Base-by-base conservation (phyloP, 2,113 vertebrate species). In the Perognathus longimembris region DNA sequence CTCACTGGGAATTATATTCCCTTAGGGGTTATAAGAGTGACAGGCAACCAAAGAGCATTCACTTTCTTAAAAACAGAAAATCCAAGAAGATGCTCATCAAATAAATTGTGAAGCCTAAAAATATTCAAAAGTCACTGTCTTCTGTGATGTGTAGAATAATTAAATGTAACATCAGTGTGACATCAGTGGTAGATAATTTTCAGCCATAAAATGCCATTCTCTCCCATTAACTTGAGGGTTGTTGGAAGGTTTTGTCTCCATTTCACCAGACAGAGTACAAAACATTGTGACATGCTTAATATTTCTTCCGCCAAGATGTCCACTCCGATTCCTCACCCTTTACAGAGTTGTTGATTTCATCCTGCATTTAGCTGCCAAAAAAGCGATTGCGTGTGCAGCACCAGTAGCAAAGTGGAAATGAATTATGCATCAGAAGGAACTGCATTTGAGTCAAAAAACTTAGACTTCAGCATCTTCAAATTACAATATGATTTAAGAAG, bases 201-300 rank as follows among this genome's bases (percentile, higher is more conserved):
- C 94, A 97, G 95, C 84, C 40, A 75, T 96, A 97, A 97, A 98
- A 97, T 97, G 97, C 93, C 97, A 98, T 97, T 97, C 89, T 95
- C 94, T 97, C 83, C n/a, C 94, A 97, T 97, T 98, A 97, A 98
- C 96, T 94, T 95, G 95, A 97, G 93, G 69, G 59, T 95, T 97
- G 86, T 95, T 97, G 94, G 92, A 97, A 91, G 82, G 40, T 97
- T 97, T 97, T 96, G 96, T 97, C 97, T 98, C 97, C 97, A 97
- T 98, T 98, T 97, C 96, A 97, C 95, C 96, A 97, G 97, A 98
- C 89, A 97, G 97, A 98, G 95, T 97, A 98, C 98, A 97, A 98
- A 98, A 98, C 98, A 98, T 98, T 98, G 97, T 98, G 98, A 98
- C 98, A 97, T 96, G 96, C 96, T 98, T 98, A 98, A 98, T 98